Conservation (phyloP, 2,888 invertebrate species). For the Ectemnius cavifrons region DNA sequence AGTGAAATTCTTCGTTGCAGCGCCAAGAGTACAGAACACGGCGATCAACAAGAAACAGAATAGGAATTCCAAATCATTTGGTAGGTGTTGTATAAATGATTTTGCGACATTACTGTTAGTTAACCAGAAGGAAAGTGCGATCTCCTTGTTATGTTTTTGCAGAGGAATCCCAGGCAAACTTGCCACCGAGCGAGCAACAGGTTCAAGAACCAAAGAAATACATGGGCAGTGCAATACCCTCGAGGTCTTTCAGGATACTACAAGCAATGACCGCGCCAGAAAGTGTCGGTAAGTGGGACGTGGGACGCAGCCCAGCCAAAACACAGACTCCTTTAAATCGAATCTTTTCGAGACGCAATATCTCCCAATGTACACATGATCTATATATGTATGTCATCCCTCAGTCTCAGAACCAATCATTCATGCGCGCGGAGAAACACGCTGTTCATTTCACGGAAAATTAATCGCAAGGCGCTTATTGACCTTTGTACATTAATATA, state of each 20-base stretch:
- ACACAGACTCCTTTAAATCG: constrained; percentile 6
- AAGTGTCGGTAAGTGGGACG: constrained; percentile 81
- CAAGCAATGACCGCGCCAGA: constrained; percentile 89
- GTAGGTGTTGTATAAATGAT: constrained; percentile 55
- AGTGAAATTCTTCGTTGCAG: constrained; percentile 46
- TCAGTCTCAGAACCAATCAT: constrained; percentile 34
- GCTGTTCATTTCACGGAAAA: constrained; percentile 53
- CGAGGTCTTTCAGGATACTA: constrained; percentile 88
- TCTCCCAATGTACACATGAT: constrained; percentile 5
- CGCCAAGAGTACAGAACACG: constrained; percentile 62
- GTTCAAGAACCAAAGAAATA: constrained; percentile 86
- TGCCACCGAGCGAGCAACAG: constrained; percentile 84
- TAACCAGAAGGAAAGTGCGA: background rate
- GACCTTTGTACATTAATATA: constrained; percentile 61
- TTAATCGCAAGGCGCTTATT: constrained; percentile 64
- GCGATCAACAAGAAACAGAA: constrained; percentile 69
- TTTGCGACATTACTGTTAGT: background rate
- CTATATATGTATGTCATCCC: constrained; percentile 2
- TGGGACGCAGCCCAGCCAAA: too few species aligned
- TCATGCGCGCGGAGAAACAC: constrained; percentile 45
- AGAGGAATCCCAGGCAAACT: constrained; percentile 72
- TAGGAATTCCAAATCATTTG: constrained; percentile 73
- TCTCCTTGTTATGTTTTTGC: background rate
- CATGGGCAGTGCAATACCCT: constrained; percentile 89
- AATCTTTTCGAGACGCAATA: constrained; percentile 12